Evolutionary conservation across 2,888 invertebrate species (phyloP), one percentile per base, ranked within the genome.

Genomic region (Latrodectus elegans): DNA sequence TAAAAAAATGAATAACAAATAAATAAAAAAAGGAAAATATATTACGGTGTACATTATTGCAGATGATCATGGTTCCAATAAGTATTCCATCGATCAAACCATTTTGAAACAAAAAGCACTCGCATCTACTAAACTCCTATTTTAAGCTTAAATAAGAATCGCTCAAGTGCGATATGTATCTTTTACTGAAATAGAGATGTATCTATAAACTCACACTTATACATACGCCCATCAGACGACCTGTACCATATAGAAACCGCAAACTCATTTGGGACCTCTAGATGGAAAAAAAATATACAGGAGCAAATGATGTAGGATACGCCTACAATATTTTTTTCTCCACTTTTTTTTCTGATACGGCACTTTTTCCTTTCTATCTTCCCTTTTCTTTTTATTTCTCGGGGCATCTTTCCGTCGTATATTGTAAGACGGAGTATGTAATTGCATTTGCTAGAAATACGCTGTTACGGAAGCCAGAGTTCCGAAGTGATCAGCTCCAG

Each of bases 381-480:
- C 52, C 60, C 49, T 60, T 72, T 72, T 81, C 53, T 52, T 53
- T 67, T 75, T 60, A 55, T 78, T 68, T 17, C 60, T 60, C 9
- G 60, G 68, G 72, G 55, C n/a, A 49, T 72, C 49, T 60, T 60
- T 60, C 75, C 70, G 22, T 74, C 81, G 73, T 75, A 82, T 75
- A 75, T 12, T 60, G 38, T 38, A 38, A 38, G 38, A 38, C 74
- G 67, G 53, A 73, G 49, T 73, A 70, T 68, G 82, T 82, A 82
- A 82, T 82, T 82, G 82, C 82, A 82, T 82, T 82, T 82, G 82
- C 68, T 26, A 67, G 68, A 75, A 70, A 75, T 68, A 75, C 22
- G 82, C 82, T 81, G 81, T 81, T 81, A 81, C 73, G 75, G 75
- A 82, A 68, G 55, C 78, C 74, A 68, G 81, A 55, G 81, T 81